Evolutionary conservation across 2,797 vertebrate species (phyloP).

Genomic region (Danio aesculapii): DNA sequence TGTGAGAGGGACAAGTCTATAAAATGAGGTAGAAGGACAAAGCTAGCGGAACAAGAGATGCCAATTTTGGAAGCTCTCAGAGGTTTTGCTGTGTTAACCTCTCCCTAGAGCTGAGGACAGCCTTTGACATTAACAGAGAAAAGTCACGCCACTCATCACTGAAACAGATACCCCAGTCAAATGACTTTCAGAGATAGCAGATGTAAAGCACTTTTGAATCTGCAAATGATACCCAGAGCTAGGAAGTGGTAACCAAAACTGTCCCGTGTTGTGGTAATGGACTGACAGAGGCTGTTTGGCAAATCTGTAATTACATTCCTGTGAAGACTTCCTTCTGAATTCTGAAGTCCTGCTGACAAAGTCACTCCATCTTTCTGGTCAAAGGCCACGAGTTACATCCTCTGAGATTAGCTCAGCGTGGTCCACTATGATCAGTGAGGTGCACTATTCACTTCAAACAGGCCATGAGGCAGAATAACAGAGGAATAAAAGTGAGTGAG

Average conservation of each 20-base stretch:
- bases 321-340: slow-evolving; percentile 14
- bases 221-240: background rate
- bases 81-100: background rate
- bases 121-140: slow-evolving; percentile 30
- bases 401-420: slow-evolving; percentile 24
- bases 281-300: background rate
- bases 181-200: background rate
- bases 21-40: background rate
- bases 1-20: background rate
- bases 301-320: slow-evolving; percentile 32
- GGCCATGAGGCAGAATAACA: background rate
- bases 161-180: slow-evolving; percentile 6
- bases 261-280: background rate
- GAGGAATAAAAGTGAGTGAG: background rate
- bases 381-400: slow-evolving; percentile 31
- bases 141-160: slow-evolving; percentile 5
- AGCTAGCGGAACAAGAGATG: slow-evolving; percentile 10
- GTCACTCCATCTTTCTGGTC: slow-evolving; percentile 13
- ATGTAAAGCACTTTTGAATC: background rate
- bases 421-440: slow-evolving; percentile 21
- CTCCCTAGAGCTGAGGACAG: background rate
- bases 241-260: background rate
- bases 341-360: slow-evolving; percentile 28
- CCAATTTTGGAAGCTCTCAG: background rate
- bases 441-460: slow-evolving; percentile 36